These are phyloP conservation scores for Cassiopea andromeda DNA, from an alignment of 30 jellyfish, hydroid and myxozoan genomes.

Conservation along the genomic window DNA sequence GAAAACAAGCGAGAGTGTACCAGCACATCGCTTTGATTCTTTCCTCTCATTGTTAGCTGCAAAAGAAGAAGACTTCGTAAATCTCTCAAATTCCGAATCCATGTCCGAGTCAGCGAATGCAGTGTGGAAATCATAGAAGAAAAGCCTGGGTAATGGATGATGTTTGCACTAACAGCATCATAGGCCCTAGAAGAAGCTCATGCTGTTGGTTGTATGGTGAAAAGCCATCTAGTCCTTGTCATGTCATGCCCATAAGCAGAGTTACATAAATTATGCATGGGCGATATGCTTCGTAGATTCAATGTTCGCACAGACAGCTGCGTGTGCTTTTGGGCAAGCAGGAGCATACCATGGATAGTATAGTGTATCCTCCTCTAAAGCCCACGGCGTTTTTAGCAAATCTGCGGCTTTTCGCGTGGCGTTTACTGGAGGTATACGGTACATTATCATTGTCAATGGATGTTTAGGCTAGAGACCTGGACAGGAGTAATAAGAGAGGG, in stretches of 20 bases:
- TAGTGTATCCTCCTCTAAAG: too few relatives aligned
- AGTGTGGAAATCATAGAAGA: not conserved
- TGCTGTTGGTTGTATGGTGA: conserved; percentile 29
- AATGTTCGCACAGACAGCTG: conserved; percentile 27
- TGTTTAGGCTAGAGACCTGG: too few relatives aligned
- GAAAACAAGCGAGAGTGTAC: conserved; percentile 68
- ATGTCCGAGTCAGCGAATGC: not conserved
- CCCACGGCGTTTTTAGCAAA: too few relatives aligned
- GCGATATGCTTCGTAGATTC: conserved; percentile 57
- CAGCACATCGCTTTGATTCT: conserved; percentile 47
- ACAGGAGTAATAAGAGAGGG: too few relatives aligned
- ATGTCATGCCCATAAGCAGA: conserved; percentile 82
- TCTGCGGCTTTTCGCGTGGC: too few relatives aligned
- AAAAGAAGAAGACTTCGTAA: conserved; percentile 69
- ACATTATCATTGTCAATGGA: too few relatives aligned
- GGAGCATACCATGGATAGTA: not conserved
- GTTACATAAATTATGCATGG: conserved; percentile 62
- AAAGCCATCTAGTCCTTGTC: conserved; percentile 44
- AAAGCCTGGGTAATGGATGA: not conserved
- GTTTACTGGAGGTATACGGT: too few relatives aligned
- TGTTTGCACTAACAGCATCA: conserved; percentile 14
- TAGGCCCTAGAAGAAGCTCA: conserved; percentile 48
- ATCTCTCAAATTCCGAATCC: conserved; percentile 81
- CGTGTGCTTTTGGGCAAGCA: conserved; percentile 26
- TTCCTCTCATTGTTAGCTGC: conserved; percentile 41